Conservation (phyloP, 1,140 invertebrate genomes). For the Tribolium madens region DNA sequence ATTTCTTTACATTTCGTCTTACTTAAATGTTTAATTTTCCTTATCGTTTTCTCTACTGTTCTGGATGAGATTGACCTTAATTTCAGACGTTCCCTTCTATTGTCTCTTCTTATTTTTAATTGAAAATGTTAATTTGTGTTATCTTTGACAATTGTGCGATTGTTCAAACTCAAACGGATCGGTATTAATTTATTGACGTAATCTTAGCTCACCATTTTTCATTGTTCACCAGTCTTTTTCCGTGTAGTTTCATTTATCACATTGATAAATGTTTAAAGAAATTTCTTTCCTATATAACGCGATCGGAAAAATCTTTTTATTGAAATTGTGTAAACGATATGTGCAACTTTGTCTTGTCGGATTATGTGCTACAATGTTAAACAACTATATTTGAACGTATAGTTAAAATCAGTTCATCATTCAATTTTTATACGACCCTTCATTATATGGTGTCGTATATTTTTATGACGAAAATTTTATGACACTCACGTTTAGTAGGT, state of each 20-base stretch:
- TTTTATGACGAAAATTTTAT: conserved; percentile 13
- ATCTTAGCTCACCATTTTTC: conserved; percentile 3
- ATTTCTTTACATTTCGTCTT: conserved; percentile 18
- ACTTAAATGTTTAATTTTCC: too few species aligned
- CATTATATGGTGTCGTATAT: conserved; percentile 23
- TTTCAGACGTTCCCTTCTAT: background rate
- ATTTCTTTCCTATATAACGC: background rate
- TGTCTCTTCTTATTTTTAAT: background rate
- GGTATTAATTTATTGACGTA: conserved; percentile 12
- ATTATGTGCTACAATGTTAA: background rate
- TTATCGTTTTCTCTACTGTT: background rate
- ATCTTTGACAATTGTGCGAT: background rate
- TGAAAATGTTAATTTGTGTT: background rate
- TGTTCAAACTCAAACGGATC: background rate
- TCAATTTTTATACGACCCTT: conserved; percentile 19
- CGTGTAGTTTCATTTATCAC: conserved; percentile 15
- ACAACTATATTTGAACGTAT: background rate
- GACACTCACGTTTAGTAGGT: conserved; percentile 17
- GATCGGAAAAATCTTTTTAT: background rate
- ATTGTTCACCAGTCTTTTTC: conserved; percentile 8
- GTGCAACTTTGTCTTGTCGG: background rate
- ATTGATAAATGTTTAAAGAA: conserved; percentile 5
- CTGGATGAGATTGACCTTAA: background rate
- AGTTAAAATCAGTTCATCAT: conserved; percentile 30
- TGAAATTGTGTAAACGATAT: background rate